Conservation (phyloP, 2,113 vertebrate species). For the Cavia aperea region DNA sequence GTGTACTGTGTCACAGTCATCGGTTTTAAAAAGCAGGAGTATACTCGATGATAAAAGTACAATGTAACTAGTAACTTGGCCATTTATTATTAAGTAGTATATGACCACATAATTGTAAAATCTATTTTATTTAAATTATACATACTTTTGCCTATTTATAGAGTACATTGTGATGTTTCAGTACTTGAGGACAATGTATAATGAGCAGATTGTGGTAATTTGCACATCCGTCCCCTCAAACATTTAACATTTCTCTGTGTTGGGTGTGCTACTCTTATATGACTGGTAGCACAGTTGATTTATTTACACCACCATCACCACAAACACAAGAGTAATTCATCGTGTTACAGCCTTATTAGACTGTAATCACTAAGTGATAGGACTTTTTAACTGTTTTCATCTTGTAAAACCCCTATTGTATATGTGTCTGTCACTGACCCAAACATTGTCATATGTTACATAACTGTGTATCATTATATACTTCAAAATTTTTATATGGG, state of each 20-base stretch:
- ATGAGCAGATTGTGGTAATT: neutral
- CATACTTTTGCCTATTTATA: neutral
- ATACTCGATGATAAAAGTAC: neutral
- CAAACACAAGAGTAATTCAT: neutral
- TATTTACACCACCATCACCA: neutral
- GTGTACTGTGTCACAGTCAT: neutral
- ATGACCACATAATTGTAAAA: neutral
- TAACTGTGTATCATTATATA: neutral
- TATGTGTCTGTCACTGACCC: neutral
- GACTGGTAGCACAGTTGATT: neutral
- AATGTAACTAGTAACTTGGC: neutral
- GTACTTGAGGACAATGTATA: neutral
- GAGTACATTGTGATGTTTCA: neutral
- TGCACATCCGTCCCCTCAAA: neutral
- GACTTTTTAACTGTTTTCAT: neutral
- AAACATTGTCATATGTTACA: neutral
- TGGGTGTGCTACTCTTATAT: neutral
- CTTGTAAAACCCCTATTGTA: neutral
- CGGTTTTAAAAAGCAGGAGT: neutral
- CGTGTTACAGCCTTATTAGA: neutral
- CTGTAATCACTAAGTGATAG: neutral
- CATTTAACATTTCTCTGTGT: neutral
- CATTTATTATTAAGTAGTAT: neutral
- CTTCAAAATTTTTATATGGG: neutral
- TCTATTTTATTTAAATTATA: neutral